Base-by-base conservation (phyloP, 2,888 invertebrate species). In the Latrodectus elegans region DNA sequence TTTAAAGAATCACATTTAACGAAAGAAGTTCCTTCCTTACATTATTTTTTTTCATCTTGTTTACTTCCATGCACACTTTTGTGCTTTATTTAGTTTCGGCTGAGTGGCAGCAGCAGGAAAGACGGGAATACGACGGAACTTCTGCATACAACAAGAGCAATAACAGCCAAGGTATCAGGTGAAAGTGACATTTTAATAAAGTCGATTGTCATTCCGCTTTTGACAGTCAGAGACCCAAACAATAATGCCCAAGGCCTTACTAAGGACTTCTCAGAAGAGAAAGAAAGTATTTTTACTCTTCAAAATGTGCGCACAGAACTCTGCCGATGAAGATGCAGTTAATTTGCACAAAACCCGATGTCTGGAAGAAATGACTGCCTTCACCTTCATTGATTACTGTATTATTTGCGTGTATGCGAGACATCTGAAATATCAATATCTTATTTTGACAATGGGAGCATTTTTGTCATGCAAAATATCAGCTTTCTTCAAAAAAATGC, bases 111-210 rank as follows among this genome's bases (percentile, higher is more conserved):
- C 77, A 84, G 77, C 26, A 65, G 77, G 76, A 72, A 26, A 72
- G 64, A 71, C 51, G 70, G 60, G n/a, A 49, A 38, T 17, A 26
- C 65, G 64, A 49, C 74, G 67, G 26, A 38, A 68, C 26, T 49
- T 53, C 55, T 55, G 55, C 76, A 60, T 72, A 70, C 72, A 84
- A 84, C 84, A 84, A 77, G 84, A 65, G 84, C 84, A 84, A 84
- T 84, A 84, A 84, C 84, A 84, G 84, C 76, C 60, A 60, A 52
- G 77, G 84, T 77, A 84, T 84, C 84, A 84, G 84, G 84, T 84
- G 84, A 84, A 64, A 74, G 70, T 84, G 84, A 84, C 84, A 77
- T 84, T 84, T 84, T 84, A 84, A 84, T 84, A 84, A 84, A 84
- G 84, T 71, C 84, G 84, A 84, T 84, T 84, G 84, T 84, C 84